These are phyloP conservation scores for Melanitta fusca DNA, from an alignment of 2,797 vertebrate species.

Conservation along the genomic window DNA sequence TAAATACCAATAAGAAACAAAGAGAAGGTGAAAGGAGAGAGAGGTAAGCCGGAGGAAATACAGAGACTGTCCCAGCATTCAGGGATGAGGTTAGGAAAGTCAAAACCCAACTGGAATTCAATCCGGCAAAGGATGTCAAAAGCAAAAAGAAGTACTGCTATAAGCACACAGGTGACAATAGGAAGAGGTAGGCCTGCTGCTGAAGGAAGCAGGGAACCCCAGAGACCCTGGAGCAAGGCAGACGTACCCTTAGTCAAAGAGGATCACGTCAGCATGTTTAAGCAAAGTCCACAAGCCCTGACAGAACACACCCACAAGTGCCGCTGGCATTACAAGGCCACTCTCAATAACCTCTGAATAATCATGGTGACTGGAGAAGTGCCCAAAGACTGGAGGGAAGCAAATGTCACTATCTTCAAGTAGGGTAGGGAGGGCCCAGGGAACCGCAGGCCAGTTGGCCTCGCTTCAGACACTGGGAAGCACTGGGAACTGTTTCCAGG, in stretches of 20 bases:
- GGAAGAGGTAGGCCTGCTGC: neutral
- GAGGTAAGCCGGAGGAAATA: neutral
- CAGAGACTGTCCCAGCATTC: neutral
- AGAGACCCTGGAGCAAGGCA: neutral
- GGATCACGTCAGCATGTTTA: neutral
- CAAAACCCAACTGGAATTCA: neutral
- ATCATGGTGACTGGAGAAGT: neutral
- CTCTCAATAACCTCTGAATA: neutral
- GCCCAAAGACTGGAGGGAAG: neutral
- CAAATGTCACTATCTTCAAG: neutral
- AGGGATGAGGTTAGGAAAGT: neutral
- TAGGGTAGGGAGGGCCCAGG: neutral
- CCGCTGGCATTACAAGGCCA: neutral
- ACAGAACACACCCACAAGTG: neutral
- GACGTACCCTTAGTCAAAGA: neutral
- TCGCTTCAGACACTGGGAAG: neutral
- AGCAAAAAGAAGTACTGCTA: neutral
- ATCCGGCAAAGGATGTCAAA: neutral
- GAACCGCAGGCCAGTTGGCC: neutral
- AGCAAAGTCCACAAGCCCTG: neutral
- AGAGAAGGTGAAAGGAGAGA: neutral
- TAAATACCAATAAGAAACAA: neutral
- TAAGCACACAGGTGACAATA: neutral
- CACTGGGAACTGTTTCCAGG: neutral
- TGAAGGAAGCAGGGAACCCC: neutral